Base-by-base conservation (phyloP, 2,888 invertebrate genomes). In the Ectobius pallidus region DNA sequence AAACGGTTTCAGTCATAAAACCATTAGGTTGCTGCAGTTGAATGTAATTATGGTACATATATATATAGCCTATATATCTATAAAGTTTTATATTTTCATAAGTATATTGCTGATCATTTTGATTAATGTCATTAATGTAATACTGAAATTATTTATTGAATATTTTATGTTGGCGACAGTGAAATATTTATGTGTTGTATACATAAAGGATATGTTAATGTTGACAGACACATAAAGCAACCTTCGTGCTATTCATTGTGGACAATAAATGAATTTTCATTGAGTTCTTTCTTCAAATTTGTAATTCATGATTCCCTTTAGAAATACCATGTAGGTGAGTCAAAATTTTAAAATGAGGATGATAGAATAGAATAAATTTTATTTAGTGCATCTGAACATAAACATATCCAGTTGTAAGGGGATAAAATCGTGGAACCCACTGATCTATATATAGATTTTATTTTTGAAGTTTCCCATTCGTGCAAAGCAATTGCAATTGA, bases 41-140 rank as follows among this genome's bases (percentile, higher is more conserved):
- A 34, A 18, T 65, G 30, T 11, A 20, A 16, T n/a, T 34, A 63
- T 6, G 32, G 18, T 9, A 42, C 30, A 14, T 65, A 44, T 65
- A 44, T 22, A 39, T 22, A 32, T 55, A 55, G 58, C 34, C 34
- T 6, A 11, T 44, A 58, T 61, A 70, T 65, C 4, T 65, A 65
- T 46, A 63, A 73, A 69, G 69, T 73, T 73, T 73, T 73, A 73
- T 73, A 73, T 73, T 73, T 73, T 73, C 73, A 73, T 73, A 73
- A 69, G 49, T 62, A 61, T 72, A 69, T 72, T 72, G 69, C 69
- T 72, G 72, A 63, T 39, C 34, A 22, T 65, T 65, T 27, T 65
- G 65, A 65, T 65, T 65, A 42, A 44, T 65, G 46, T 65, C 16
- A 73, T 70, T 70, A 70, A 63, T 73, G 62, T 69, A 72, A 72